phyloP scores from a whole-genome alignment of 1,140 invertebrate species.

The Hypothenemus hampei region DNA sequence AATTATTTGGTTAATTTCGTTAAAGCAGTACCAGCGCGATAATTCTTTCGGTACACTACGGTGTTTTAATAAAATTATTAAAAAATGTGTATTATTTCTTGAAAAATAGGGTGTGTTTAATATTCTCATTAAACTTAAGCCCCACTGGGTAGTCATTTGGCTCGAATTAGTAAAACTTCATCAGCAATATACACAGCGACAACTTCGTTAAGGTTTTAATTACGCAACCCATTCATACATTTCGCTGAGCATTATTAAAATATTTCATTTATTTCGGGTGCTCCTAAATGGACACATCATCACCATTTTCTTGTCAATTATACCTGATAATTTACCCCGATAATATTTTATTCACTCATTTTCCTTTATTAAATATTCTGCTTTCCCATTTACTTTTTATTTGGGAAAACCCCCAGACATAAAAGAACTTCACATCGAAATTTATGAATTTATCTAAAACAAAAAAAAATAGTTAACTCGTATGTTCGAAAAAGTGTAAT shows the following conservation, averaged over 20 bases:
- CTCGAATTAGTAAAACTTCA: conserved; percentile 26
- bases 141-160: conserved; percentile 4
- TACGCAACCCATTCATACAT: conserved; percentile 24
- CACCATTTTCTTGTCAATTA: conserved; percentile 19
- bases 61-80: too few relatives aligned
- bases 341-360: conserved; percentile 21
- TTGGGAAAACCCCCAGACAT: too few relatives aligned
- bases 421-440: too few relatives aligned
- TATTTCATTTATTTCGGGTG: conserved; percentile 25
- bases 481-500: too few relatives aligned
- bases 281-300: conserved; percentile 25
- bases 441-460: too few relatives aligned
- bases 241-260: conserved; percentile 23
- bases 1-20: too few relatives aligned
- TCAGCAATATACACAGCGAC: conserved; percentile 20
- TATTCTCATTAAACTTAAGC: conserved; percentile 7
- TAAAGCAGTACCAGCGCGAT: too few relatives aligned
- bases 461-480: too few relatives aligned
- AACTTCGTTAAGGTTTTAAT: conserved; percentile 24
- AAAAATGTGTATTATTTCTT: too few relatives aligned
- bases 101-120: conserved; percentile 1
- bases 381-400: background rate
- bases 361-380: conserved; percentile 20
- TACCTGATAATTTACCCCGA: conserved; percentile 15
- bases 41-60: too few relatives aligned